Evolutionary conservation across 1,140 invertebrate species (phyloP), one percentile per base, ranked within the genome.

Genomic region (Drosophila tsacasi): DNA sequence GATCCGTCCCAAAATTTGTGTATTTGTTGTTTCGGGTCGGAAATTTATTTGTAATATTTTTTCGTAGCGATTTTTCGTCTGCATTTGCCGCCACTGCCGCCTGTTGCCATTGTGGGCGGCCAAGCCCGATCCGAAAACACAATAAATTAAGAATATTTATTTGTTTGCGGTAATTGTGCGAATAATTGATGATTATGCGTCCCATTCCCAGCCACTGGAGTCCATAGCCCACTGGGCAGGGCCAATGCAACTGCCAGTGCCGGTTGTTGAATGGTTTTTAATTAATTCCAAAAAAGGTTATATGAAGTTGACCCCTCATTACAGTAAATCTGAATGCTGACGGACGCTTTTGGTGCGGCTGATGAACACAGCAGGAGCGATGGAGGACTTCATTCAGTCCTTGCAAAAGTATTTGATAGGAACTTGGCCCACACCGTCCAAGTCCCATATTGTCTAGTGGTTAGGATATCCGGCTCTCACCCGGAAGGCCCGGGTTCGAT

Each of bases 381-480:
- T n/a, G 27, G 12, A 37, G 35, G 13, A 37, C 5, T 37, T 13
- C 35, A 12, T 21, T 32, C 0, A 9, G 15, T 21, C 10, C 2
- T 19, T 6, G 4, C 12, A 13, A 35, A 19, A 69, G 1, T 27
- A 42, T 27, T 15, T 21, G 3, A 21, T 2, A 3, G 17, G 23
- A 57, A 27, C 21, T 96, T 95, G 95, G 95, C 95, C 95, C 94
- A 5, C n/a, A 1, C 1, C 0, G 0, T 4, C 21, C 25, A 55
- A 46, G 94, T 94, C 93, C 94, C 94, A 94, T 95, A 94, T 95
- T 94, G 94, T 95, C 46, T 49, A 96, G 96, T 96, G 96, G 96
- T 95, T 96, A 96, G 96, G 95, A 96, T 96, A 96, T 95, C 95
- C 96, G 95, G 96, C 95, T 96, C 95, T 96, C 96, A 96, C 96